A percentile compares a stretch with the other conserved stretches of the same genome.
phyloP scores from a whole-genome alignment of 2,113 vertebrate genomes.

The Oreotrochilus melanogaster region DNA sequence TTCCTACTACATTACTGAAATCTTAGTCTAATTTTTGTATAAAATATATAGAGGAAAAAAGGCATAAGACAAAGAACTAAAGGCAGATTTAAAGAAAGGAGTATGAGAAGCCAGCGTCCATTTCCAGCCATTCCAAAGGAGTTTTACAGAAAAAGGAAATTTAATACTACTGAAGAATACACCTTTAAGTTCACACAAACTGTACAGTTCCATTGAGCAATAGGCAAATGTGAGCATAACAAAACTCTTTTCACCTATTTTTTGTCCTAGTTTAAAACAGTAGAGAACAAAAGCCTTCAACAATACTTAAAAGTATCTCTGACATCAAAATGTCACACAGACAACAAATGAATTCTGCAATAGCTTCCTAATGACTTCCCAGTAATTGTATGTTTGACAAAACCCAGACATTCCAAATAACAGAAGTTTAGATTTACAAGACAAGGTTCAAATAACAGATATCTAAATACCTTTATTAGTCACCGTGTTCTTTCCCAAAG shows the following conservation, averaged over 20 bases:
- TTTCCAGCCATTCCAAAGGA: neutral
- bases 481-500: neutral
- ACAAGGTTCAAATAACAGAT: neutral
- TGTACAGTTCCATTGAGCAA: neutral
- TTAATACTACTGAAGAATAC: neutral
- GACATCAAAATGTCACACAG: neutral
- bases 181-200: neutral
- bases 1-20: neutral
- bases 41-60: neutral
- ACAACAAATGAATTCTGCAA: neutral
- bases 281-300: neutral
- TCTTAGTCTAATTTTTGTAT: neutral
- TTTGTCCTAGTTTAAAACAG: neutral
- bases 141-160: neutral
- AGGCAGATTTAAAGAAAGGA: neutral
- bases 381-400: neutral
- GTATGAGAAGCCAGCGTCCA: rapidly evolving
- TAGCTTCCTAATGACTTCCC: neutral
- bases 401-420: neutral
- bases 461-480: neutral
- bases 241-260: neutral
- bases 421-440: neutral
- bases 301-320: neutral
- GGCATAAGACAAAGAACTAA: neutral
- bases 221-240: neutral